Evolutionary conservation across 2,113 vertebrate species (phyloP), one percentile per base, ranked within the genome.

Genomic region (Potamarius usumacintae): DNA sequence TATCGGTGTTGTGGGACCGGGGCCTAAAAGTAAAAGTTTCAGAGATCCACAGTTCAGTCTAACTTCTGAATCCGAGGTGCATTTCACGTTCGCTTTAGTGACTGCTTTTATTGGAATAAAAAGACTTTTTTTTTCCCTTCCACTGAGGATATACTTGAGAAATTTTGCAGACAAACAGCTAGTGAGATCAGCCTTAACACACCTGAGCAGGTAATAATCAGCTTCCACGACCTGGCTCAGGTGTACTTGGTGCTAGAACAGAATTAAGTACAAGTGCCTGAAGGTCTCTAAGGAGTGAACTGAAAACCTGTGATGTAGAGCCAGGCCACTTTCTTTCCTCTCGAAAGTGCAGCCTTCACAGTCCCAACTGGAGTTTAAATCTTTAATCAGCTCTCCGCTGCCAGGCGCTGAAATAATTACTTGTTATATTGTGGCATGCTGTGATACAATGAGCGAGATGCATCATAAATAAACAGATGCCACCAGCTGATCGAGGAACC

Each of bases 341-440:
- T 86, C 69, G 57, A 76, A 77, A 90, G 92, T 87, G 86, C 27
- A 74, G 18, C 57, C 90, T 90, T 78, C 79, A 85, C 90, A 86
- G 86, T 92, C 89, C 50, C 91, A 92, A 92, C 85, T 82, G 86
- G 87, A 89, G 90, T 91, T 92, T 93, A 91, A 93, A 94, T 93
- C 92, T 94, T 94, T 93, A 93, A 95, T 94, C 91, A 93, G 92
- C 93, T 93, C 89, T 84, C 92, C 87, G 91, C 91, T 92, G 87
- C 87, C 8, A 89, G 89, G 89, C 91, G 90, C 79, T 86, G 86
- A 91, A 94, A 94, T 94, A 93, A 94, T 93, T 92, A 88, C 91
- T 92, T 92, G 90, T 92, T 93, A 93, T 94, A 87, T 91, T 90
- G 88, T 71, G 90, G 90, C 88, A 89, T 27, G 86, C 83, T 30